Base-by-base conservation (phyloP, 1,140 invertebrate genomes). In the Pygmarrhopalites habei region DNA sequence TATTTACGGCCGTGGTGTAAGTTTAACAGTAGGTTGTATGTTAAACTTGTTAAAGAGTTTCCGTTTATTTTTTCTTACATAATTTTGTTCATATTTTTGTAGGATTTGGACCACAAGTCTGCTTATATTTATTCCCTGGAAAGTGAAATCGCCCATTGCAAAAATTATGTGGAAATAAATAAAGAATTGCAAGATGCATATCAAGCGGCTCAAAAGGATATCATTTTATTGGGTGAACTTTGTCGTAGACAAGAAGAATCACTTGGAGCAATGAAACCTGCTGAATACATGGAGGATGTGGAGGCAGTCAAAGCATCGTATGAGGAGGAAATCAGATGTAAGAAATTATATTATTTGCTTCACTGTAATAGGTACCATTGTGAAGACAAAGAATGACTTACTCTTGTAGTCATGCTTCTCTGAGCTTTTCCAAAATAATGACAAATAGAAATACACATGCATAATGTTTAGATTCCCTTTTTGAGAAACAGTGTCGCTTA, bases 191-290 rank as follows among this genome's bases (percentile, higher is more conserved):
- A 65, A 67, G 19, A 57, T 23, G 69, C 69, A 7, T 66, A 59
- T 26, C 60, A 66, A 44, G 14, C 44, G 7, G 28, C 56, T 19
- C 69, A 68, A 28, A 63, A 60, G 15, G 62, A 68, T 55, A 64
- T 71, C 39, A 19, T 71, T n/a, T n/a, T 71, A 3, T 41, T 71
- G 0, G 69, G 69, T 23, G 69, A 71, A 58, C 53, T 71, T 15
- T 52, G 60, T 7, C n/a, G 69, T 21, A 60, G 57, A 43, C 61
- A 66, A 25, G 56, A 68, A 26, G 69, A 71, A 52, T 19, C 58
- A 10, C 32, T 58, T 0, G 44, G 29, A 10, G 25, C 29, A 17
- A 21, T 63, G 21, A 44, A 65, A 21, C 46, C 56, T 7, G 44
- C 17, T n/a, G 12, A 52, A 2, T 61, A 60, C 28, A 28, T 53